Base-by-base conservation (phyloP, 2,888 invertebrate genomes). In the Limnephilus marmoratus region DNA sequence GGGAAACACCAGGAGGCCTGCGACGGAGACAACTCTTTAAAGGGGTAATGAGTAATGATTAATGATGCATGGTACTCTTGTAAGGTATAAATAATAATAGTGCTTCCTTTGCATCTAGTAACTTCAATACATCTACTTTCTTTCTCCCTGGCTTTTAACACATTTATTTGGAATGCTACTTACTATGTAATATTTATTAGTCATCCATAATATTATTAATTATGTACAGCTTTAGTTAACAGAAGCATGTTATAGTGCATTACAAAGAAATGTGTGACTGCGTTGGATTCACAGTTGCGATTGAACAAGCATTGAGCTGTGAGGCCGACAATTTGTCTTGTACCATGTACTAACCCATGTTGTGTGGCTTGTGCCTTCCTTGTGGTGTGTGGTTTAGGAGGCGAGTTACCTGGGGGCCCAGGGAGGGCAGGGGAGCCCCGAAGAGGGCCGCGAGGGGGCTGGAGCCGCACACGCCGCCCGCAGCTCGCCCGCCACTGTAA, bases 401-500 rank as follows among this genome's bases (percentile, higher is more conserved):
- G 91, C 90, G 92, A 88, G 87, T 45, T 92, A 92, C 91, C 49
- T 92, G 85, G 85, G 37, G 37, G 81, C 81, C 45, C 49, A 90
- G 13, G 68, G 41, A n/a, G 88, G 81, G 37, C 37, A 45, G 34
- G 90, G 85, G 12, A 49, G 87, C 11, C 90, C 94, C 94, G 95
- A 95, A 94, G 94, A 94, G 93, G 92, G 93, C 93, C 94, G 94
- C 92, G 95, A 95, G 94, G 95, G 91, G 34, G 91, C 91, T 94
- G 86, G 94, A 94, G 91, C 94, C 94, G 93, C 94, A 94, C 92
- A 94, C 94, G 94, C 95, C 94, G 94, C 95, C 93, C 96, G 96
- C 94, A 96, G 96, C 95, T 96, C 96, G 94, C 96, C 96, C 95
- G 99, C 99, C 95, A 99, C 99, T 96, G 99, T 98, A 97, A 97